These are phyloP conservation scores for Rhinopithecus roxellana DNA, from an alignment of 2,113 vertebrate species.

Conservation along the genomic window DNA sequence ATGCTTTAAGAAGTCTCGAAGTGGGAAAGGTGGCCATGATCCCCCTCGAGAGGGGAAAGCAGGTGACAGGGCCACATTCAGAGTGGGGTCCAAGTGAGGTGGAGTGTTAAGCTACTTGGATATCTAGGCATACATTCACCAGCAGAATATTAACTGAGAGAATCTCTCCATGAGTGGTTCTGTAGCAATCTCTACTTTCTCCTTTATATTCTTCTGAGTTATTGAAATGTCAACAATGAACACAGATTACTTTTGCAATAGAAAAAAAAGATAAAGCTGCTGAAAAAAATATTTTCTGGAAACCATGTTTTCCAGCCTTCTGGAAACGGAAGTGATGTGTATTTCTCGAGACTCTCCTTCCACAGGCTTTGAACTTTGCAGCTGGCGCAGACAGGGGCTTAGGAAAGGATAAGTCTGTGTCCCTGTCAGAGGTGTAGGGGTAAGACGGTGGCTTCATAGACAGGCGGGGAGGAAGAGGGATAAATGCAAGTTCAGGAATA, in stretches of 20 bases:
- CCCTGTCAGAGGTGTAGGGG: not conserved
- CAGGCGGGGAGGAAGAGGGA: not conserved
- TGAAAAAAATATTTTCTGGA: not conserved
- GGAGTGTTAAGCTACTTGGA: not conserved
- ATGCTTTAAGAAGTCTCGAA: not conserved
- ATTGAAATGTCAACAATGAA: not conserved
- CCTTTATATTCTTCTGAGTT: not conserved
- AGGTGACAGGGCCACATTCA: not conserved
- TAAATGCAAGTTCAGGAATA: fast-evolving
- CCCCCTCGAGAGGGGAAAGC: not conserved
- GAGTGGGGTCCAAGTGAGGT: not conserved
- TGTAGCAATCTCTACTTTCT: fast-evolving
- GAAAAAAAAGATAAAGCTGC: not conserved
- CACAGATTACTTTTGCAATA: not conserved
- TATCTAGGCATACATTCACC: fast-evolving
- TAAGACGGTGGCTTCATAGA: not conserved
- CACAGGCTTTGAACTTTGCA: constrained; percentile 50
- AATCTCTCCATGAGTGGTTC: not conserved
- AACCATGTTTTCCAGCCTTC: not conserved
- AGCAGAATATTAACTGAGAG: not conserved
- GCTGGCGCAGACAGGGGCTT: not conserved
- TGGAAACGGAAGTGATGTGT: not conserved
- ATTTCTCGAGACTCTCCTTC: constrained; percentile 17
- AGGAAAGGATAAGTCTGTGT: not conserved
- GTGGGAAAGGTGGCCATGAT: not conserved